These are phyloP conservation scores for Rhinoraja longicauda DNA, from an alignment of 2,797 vertebrate species.

Conservation along the genomic window DNA sequence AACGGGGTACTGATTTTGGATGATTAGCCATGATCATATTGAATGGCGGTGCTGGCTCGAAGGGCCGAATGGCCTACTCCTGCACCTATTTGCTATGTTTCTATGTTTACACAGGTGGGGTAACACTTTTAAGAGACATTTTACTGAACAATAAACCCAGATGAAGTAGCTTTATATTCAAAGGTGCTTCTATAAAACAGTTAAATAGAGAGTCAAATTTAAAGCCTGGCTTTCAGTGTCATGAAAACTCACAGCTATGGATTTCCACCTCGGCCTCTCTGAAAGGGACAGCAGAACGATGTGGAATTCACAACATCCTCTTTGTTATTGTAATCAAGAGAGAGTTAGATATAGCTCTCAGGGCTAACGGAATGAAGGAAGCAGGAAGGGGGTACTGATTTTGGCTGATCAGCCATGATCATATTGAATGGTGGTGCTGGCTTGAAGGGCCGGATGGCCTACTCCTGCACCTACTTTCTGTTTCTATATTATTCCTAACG, in stretches of 20 bases:
- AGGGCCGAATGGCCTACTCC: too few species aligned
- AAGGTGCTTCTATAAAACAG: background rate
- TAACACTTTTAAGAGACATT: background rate
- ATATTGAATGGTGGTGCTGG: too few species aligned
- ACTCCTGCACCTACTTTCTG: too few species aligned
- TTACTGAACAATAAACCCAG: background rate
- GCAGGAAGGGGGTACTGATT: too few species aligned
- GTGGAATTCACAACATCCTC: background rate
- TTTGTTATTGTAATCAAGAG: background rate
- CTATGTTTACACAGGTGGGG: background rate
- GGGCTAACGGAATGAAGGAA: too few species aligned
- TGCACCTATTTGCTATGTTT: too few species aligned
- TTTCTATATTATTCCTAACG: background rate
- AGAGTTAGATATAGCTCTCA: too few species aligned
- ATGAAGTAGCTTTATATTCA: background rate
- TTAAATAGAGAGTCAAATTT: background rate
- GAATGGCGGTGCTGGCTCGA: too few species aligned
- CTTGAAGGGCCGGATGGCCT: too few species aligned
- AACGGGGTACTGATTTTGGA: too few species aligned
- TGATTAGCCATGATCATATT: too few species aligned
- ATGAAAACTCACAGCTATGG: background rate
- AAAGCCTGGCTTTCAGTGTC: background rate
- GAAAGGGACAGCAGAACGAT: background rate
- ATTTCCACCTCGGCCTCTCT: background rate
- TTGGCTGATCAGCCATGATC: too few species aligned